These are phyloP conservation scores for Dendrocincla tyrannina DNA, from an alignment of 2,797 vertebrate genomes.

Conservation along the genomic window DNA sequence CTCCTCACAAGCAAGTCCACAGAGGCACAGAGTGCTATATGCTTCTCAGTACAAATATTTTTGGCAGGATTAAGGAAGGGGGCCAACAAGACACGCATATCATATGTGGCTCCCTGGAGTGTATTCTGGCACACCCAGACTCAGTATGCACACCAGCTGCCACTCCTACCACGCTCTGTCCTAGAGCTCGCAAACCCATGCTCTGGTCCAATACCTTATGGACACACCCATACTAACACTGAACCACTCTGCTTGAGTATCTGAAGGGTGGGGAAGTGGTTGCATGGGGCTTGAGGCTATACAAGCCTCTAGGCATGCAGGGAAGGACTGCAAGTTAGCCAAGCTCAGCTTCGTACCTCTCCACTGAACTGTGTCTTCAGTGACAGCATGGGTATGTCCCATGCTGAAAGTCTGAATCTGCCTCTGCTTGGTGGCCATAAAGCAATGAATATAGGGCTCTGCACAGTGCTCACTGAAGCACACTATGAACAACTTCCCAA, in stretches of 20 bases:
- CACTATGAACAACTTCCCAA: neutral
- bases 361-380: neutral
- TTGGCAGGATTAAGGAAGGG: neutral
- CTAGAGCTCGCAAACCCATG: neutral
- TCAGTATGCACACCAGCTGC: neutral
- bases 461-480: accelerated
- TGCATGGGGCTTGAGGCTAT: neutral
- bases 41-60: neutral
- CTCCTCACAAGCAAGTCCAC: neutral
- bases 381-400: neutral
- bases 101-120: neutral
- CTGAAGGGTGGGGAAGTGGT: neutral
- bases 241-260: neutral
- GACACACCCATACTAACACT: neutral
- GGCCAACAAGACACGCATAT: accelerated
- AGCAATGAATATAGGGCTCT: neutral
- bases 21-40: neutral
- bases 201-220: neutral
- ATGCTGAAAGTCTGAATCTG: neutral
- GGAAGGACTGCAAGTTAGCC: neutral
- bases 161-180: accelerated
- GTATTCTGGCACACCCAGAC: neutral
- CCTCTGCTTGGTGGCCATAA: neutral
- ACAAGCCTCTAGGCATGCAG: neutral
- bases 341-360: neutral